phyloP scores from a whole-genome alignment of 2,888 invertebrate genomes.

The Tinea pellionella region DNA sequence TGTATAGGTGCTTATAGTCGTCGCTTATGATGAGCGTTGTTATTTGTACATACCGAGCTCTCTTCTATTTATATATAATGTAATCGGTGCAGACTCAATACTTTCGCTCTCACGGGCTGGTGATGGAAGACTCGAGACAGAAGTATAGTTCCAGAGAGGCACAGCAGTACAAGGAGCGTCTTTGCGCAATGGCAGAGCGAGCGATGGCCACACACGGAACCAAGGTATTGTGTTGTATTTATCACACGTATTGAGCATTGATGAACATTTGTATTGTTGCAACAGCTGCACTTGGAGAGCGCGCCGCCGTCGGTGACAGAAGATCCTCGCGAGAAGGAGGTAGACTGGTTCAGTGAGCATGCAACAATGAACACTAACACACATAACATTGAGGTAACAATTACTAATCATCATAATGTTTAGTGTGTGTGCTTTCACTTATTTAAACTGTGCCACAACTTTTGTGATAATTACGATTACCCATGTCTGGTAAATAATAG shows the following conservation, averaged over 20 bases:
- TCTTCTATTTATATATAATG: too few species aligned
- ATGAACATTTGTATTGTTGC: too few species aligned
- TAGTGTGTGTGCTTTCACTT: too few species aligned
- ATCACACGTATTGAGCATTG: not conserved
- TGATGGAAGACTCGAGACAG: conserved; percentile 91
- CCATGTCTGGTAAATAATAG: too few species aligned
- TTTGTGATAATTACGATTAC: too few species aligned
- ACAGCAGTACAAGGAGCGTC: conserved; percentile 91
- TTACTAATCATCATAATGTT: too few species aligned
- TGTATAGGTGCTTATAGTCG: too few species aligned
- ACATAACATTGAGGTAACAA: conserved; percentile 53
- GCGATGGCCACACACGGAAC: conserved; percentile 90
- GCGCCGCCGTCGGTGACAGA: conserved; percentile 66
- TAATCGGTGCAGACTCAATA: conserved; percentile 77
- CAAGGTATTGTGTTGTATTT: too few species aligned
- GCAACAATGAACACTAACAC: conserved; percentile 55
- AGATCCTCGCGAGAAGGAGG: conserved; percentile 78
- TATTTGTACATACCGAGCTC: too few species aligned
- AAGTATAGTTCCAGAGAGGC: conserved; percentile 98
- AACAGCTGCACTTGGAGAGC: conserved; percentile 78
- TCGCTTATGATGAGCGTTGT: too few species aligned
- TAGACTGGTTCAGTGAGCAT: conserved; percentile 93
- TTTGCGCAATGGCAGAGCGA: conserved; percentile 82
- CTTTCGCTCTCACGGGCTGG: conserved; percentile 94
- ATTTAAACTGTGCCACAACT: too few species aligned